Evolutionary conservation across 2,888 invertebrate species (phyloP).

Genomic region (Meandrusa payeni): DNA sequence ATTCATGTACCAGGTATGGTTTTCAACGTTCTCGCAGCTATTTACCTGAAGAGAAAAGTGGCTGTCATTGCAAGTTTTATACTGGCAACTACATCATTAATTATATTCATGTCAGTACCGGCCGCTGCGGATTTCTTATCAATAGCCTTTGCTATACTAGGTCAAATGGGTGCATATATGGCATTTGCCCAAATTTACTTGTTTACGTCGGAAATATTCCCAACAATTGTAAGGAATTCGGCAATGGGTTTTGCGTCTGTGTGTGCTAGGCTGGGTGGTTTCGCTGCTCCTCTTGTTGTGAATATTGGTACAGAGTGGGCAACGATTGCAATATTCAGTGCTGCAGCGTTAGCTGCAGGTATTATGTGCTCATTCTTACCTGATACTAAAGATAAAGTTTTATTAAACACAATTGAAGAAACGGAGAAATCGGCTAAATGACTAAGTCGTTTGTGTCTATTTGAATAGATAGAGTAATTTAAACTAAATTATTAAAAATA

Average conservation of each 20-base stretch:
- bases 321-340: constrained; percentile 60
- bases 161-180: constrained; percentile 87
- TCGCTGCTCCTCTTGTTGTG: constrained; percentile 85
- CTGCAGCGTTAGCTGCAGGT: constrained; percentile 53
- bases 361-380: constrained; percentile 58
- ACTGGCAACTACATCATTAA: constrained; percentile 51
- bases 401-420: constrained; percentile 62
- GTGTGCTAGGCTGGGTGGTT: constrained; percentile 85
- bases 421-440: no score
- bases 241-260: constrained; percentile 88
- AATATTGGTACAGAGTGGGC: constrained; percentile 69
- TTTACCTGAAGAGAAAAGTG: constrained; percentile 54
- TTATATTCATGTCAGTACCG: constrained; percentile 58
- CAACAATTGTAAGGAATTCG: constrained; percentile 88
- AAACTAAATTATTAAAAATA: no score
- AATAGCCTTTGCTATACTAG: constrained; percentile 86
- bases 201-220: constrained; percentile 89
- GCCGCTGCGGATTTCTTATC: constrained; percentile 53
- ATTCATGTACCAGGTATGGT: constrained; percentile 52
- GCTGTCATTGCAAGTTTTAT: constrained; percentile 51
- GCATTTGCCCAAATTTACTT: constrained; percentile 85
- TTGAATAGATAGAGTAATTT: no score
- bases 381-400: constrained; percentile 62
- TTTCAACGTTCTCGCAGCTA: constrained; percentile 49
- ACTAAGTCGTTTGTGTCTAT: no score